Evolutionary conservation across 2,888 invertebrate species (phyloP), one percentile per base, ranked within the genome.

Genomic region (Drosophila infuscata): DNA sequence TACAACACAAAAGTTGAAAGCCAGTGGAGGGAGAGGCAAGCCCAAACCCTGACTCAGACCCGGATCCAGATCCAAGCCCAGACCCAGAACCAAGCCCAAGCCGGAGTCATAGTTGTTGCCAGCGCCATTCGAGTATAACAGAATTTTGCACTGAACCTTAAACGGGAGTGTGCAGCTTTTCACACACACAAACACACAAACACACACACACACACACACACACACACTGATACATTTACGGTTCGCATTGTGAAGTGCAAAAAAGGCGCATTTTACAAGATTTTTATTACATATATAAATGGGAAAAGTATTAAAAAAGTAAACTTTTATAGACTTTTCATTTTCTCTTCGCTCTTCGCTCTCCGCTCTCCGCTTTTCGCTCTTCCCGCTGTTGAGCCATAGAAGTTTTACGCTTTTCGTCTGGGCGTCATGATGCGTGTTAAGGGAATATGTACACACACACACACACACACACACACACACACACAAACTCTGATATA

Each of bases 291-390:
- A 77, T 81, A 79, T 84, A 84, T 86, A 86, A 90, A 89, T 89
- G 90, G 62, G 87, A 81, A 90, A 89, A 89, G 89, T 90, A 89
- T 89, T 89, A 90, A 90, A 89, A 91, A 91, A 91, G 90, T 90
- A 82, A 90, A 89, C 87, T 88, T 88, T 87, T 86, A 84, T 84
- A 83, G 83, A 85, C 86, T 85, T 78, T 74, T 85, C 88, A 78
- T 82, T 76, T 58, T 43, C 51, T 54, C 68, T 57, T 52, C 46
- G 43, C 43, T 54, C 56, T 30, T 2, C 25, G 25, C 51, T 49
- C 68, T 57, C 46, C 46, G 43, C 51, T 54, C 68, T 57, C 46
- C 46, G 43, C 51, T 54, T 61, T 57, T 52, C 46, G 43, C 43
- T 54, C 56, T 30, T n/a, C 17, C 30, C n/a, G 15, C 25, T 15